Base-by-base conservation (phyloP, 2,797 vertebrate genomes). In the Nasua narica region DNA sequence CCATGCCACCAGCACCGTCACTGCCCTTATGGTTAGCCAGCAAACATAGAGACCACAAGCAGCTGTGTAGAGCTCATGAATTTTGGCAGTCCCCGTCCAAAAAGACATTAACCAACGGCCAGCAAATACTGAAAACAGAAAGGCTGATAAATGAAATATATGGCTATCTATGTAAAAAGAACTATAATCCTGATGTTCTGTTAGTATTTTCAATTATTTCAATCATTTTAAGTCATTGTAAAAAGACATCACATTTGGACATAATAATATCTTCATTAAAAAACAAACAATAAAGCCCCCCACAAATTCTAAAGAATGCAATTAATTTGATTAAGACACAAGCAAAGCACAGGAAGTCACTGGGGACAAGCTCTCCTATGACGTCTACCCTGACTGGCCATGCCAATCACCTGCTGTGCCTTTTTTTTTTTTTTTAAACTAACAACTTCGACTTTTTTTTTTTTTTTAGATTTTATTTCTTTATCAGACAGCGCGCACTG, bases 61-160 rank as follows among this genome's bases (percentile, higher is more conserved):
- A 90, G 99, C 99, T 0, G 99, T 99, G 99, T 99, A 99, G 91
- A 99, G 98, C 95, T 99, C 99, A 0, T 99, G 99, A 98, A 99
- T 99, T 99, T 99, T 99, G 94, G 99, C 99, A 97, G 98, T 99
- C 93, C 99, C 99, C 12, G 99, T 99, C 99, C 99, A 99, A 98
- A 99, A 99, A 2, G 99, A 99, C 99, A 99, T 99, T 93, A 99
- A 97, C 99, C 99, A 99, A 87, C 99, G 99, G n/a, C 99, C 99
- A n/a, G 99, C 99, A 84, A 99, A 99, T 78, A 99, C 99, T 99
- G 98, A 95, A 98, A 98, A 98, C 5, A 98, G 74, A 98, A 95
- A 97, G 62, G 97, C 87, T 96, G 72, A 92, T 98, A 96, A 96
- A 95, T 88, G 83, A 98, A 52, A 94, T 37, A 48, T 58, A 70